Base-by-base conservation (phyloP, 2,888 invertebrate genomes). In the Melikaiella ostensackeni region DNA sequence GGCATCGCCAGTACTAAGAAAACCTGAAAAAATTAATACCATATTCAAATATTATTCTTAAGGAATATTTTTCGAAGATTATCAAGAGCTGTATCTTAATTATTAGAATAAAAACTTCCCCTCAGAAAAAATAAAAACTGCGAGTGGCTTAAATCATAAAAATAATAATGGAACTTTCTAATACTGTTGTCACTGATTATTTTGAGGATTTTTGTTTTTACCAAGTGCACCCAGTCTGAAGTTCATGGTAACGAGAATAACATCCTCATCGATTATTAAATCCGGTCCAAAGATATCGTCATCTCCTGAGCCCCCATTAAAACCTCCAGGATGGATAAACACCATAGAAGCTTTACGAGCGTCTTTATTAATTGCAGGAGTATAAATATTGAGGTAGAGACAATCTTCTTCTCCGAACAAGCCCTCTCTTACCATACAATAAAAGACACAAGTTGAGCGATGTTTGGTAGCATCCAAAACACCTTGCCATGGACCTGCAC, bases 321-420 rank as follows among this genome's bases (percentile, higher is more conserved):
- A 90, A 4, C 81, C 84, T 62, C 90, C 90, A 42, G 83, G 79
- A 55, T 88, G 86, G 16, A 90, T 75, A 84, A 85, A 90, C 5
- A 90, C 86, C 84, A 90, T 85, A 1, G 89, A 89, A 6, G 90
- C 85, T 75, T 85, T 89, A 38, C 82, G 78, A 42, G 88, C 88
- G 8, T 88, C 83, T 70, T 83, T 81, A 64, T 88, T 82, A 24
- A 89, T 55, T n/a, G 83, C 82, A 1, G 90, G 87, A 0, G 89
- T 88, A 75, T 90, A 89, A 57, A 90, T 86, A 61, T 90, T 90
- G 0, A 90, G 75, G 70, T 84, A 85, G 7, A 90, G 86, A 70
- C 90, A 90, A 76, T 89, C 88, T 38, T 90, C 90, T 1, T 87
- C 81, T 6, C 90, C 89, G n/a, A 88, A 73, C 1, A 88, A 13